phyloP scores from a whole-genome alignment of 2,888 invertebrate genomes.

The Lasioglossum villosulum region DNA sequence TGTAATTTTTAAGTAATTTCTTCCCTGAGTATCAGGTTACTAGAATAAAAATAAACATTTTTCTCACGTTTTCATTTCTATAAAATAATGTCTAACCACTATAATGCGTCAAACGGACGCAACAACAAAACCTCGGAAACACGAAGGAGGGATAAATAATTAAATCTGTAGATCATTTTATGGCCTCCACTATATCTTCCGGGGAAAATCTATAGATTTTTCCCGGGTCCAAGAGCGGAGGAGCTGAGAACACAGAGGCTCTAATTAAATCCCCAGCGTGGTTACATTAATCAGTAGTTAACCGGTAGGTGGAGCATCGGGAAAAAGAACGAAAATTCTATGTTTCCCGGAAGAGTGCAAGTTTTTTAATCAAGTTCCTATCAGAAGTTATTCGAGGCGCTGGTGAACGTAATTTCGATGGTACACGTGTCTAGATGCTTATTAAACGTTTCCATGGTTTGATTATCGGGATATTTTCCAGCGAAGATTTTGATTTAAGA shows the following conservation, averaged over 20 bases:
- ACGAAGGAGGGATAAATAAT: not conserved
- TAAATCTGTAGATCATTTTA: not conserved
- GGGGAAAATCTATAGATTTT: not conserved
- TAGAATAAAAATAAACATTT: too few species aligned
- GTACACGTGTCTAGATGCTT: conserved; percentile 11
- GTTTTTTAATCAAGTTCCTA: conserved; percentile 16
- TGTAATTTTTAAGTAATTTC: not conserved
- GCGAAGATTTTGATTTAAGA: not conserved
- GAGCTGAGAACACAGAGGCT: conserved; percentile 47
- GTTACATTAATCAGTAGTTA: conserved; percentile 41
- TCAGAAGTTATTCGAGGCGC: not conserved
- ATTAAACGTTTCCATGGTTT: conserved; percentile 27
- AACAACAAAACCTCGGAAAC: not conserved
- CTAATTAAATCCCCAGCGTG: conserved; percentile 38
- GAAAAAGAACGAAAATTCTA: not conserved
- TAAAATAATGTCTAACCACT: not conserved
- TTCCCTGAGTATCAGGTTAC: not conserved
- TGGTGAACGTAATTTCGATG: not conserved
- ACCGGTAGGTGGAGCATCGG: conserved; percentile 4
- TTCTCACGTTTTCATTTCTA: too few species aligned
- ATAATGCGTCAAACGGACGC: not conserved
- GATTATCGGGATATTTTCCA: conserved; percentile 1
- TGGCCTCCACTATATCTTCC: not conserved
- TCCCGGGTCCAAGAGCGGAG: not conserved
- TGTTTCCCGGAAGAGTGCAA: not conserved